Evolutionary conservation across 2,888 invertebrate species (phyloP).

Genomic region (Clostera curtula): DNA sequence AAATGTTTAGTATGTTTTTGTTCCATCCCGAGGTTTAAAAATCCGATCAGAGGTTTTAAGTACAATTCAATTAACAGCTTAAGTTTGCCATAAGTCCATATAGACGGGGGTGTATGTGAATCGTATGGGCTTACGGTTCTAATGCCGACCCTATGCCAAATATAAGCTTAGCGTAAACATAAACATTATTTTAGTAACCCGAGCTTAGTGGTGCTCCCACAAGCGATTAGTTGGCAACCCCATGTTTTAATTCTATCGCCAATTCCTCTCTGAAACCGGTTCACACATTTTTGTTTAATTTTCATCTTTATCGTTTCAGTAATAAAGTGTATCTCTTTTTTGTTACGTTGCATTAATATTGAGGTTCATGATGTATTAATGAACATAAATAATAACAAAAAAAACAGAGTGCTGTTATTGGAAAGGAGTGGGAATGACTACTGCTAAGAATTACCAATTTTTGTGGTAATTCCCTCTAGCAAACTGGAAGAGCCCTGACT

Average conservation of each 20-base stretch:
- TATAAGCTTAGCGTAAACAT: conserved; percentile 59
- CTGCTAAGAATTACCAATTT: no score
- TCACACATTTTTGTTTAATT: not conserved
- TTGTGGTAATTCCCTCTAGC: no score
- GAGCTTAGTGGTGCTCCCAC: conserved; percentile 61
- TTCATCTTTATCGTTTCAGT: not conserved
- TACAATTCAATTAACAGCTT: conserved; percentile 1
- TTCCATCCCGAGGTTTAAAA: not conserved
- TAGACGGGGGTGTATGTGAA: conserved; percentile 25
- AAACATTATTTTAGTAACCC: conserved; percentile 73
- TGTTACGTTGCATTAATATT: no score
- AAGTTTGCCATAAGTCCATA: conserved; percentile 11
- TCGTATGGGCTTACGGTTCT: conserved; percentile 41
- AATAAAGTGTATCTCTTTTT: conserved; percentile 6
- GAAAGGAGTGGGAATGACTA: conserved; percentile 9
- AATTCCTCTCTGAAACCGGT: not conserved
- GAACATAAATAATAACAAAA: no score
- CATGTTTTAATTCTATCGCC: conserved; percentile 17
- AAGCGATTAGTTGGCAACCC: conserved; percentile 50
- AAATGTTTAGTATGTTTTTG: not conserved
- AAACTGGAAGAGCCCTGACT: no score
- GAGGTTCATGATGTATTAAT: no score
- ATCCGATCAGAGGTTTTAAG: not conserved
- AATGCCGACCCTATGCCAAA: conserved; percentile 36
- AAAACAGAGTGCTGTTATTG: no score